Percentiles rank a stretch among this genome's conserved stretches.
Evolutionary conservation across 2,888 invertebrate genomes (phyloP).

Genomic region (Thymelicus lineola): DNA sequence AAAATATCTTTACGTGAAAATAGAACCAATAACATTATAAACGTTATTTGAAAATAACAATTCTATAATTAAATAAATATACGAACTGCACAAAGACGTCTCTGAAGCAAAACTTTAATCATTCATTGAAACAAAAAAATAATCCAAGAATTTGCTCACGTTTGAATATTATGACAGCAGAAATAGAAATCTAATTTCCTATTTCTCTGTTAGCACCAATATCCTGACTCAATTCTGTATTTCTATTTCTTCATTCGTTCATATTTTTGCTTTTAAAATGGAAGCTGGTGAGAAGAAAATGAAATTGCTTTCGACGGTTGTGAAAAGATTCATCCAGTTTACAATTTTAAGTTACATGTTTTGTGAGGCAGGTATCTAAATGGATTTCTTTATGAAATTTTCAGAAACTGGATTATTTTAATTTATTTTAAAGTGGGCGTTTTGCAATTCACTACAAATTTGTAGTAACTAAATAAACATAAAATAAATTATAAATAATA

Average conservation of each 20-base stretch:
- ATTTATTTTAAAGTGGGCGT: too few relatives aligned
- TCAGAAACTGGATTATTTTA: neutral
- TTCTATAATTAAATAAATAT: too few relatives aligned
- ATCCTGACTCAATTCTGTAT: conserved; percentile 18
- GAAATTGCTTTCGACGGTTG: conserved; percentile 21
- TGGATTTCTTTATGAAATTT: neutral
- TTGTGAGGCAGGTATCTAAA: neutral
- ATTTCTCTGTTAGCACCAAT: conserved; percentile 2
- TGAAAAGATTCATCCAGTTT: conserved; percentile 6
- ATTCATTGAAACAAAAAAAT: neutral
- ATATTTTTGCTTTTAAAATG: conserved; percentile 13
- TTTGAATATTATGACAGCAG: conserved; percentile 14
- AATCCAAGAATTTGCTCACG: neutral
- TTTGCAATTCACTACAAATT: too few relatives aligned
- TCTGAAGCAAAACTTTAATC: neutral
- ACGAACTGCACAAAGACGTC: too few relatives aligned
- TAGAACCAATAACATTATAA: too few relatives aligned
- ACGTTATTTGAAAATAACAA: too few relatives aligned
- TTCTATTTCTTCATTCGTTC: conserved; percentile 15
- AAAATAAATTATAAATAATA: too few relatives aligned
- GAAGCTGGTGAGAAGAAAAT: conserved; percentile 8
- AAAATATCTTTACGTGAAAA: too few relatives aligned
- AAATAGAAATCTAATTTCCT: conserved; percentile 19
- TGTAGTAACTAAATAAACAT: too few relatives aligned
- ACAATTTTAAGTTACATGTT: neutral